Conservation (phyloP, 2,888 invertebrate genomes). For the Xanthostigma xanthostigma region DNA sequence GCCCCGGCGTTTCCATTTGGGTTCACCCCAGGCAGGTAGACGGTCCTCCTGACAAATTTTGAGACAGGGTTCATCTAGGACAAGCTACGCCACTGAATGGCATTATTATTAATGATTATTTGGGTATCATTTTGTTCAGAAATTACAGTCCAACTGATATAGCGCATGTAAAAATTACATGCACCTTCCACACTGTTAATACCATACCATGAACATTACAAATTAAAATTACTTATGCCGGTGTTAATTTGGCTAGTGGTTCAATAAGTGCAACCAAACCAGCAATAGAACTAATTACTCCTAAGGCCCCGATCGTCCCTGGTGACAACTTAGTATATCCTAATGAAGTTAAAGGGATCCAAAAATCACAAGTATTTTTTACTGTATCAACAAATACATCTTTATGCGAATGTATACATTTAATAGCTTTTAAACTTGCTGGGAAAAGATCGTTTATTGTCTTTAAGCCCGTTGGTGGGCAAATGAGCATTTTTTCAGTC, state of each 20-base stretch:
- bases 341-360: conserved; percentile 70
- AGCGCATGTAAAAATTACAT: no score
- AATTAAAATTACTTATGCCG: conserved; percentile 27
- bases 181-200: no score
- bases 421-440: conserved; percentile 14
- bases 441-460: conserved; percentile 16
- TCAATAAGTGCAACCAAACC: conserved; percentile 62
- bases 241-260: conserved; percentile 62
- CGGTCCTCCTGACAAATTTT: no score
- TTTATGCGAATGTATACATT: conserved; percentile 31
- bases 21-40: no score
- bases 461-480: conserved; percentile 14
- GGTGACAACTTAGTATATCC: conserved; percentile 66
- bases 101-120: no score
- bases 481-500: conserved; percentile 23
- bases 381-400: conserved; percentile 66
- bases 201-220: neutral
- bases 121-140: no score
- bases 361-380: conserved; percentile 76
- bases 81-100: no score
- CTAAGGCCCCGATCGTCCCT: conserved; percentile 60
- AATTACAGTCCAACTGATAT: no score
- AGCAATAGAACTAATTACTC: conserved; percentile 65
- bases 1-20: no score
- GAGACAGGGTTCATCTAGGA: no score